A percentile compares a stretch with the other conserved stretches of the same genome.
phyloP scores from a whole-genome alignment of 1,140 invertebrate species.

The Hyphantria cunea region DNA sequence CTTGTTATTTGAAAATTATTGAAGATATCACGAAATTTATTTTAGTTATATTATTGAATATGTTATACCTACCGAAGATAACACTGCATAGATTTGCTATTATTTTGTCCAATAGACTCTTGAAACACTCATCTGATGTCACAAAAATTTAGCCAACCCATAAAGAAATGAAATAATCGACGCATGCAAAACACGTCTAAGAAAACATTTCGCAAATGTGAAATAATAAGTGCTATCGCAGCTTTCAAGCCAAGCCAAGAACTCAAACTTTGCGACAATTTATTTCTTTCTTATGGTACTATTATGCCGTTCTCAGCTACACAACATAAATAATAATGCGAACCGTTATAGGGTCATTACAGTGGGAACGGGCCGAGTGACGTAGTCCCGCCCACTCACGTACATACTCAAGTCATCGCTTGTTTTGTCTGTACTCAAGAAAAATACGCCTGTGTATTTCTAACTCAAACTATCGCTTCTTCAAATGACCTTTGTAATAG shows the following conservation, averaged over 20 bases:
- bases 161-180: slow-evolving; percentile 37
- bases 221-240: slow-evolving; percentile 62
- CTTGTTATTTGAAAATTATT: too few relatives aligned
- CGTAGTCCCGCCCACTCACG: slow-evolving; percentile 43
- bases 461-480: slow-evolving; percentile 8
- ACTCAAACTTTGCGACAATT: slow-evolving; percentile 73
- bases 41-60: too few relatives aligned
- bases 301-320: slow-evolving; percentile 77
- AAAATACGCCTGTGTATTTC: slow-evolving; percentile 9
- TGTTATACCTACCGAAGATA: background rate
- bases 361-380: slow-evolving; percentile 61
- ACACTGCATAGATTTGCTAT: background rate
- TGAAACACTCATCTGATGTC: background rate
- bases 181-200: slow-evolving; percentile 45
- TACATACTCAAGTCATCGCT: slow-evolving; percentile 37
- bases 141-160: slow-evolving; percentile 2
- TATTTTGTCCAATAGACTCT: too few relatives aligned
- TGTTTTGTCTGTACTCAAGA: slow-evolving; percentile 36
- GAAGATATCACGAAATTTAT: too few relatives aligned
- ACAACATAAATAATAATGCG: slow-evolving; percentile 80
- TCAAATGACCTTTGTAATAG: slow-evolving; percentile 29
- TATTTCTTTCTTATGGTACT: slow-evolving; percentile 78
- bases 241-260: slow-evolving; percentile 63
- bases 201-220: slow-evolving; percentile 55
- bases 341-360: slow-evolving; percentile 76